Base-by-base conservation (phyloP, 1,140 invertebrate genomes). In the Dendroctonus ponderosae region DNA sequence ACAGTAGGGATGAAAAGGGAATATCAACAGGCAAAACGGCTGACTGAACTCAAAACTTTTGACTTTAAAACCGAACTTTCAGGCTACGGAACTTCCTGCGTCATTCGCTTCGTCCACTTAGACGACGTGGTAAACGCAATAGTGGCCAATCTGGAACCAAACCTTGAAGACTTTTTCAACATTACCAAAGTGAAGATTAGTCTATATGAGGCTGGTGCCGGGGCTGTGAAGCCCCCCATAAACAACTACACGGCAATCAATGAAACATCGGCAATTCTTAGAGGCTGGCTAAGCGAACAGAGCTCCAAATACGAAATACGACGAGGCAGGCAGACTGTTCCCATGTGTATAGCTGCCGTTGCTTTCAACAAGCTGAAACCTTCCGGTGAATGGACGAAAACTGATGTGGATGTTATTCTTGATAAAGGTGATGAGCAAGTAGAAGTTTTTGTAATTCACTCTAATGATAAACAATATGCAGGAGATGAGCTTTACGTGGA, bases 1-100 rank as follows among this genome's bases (percentile, higher is more conserved):
- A 83, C 54, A 81, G 77, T 7, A 80, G 82, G 49, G 79, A 83
- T 69, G 77, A 81, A 26, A 78, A 80, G 69, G 82, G 82, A 7
- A 48, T 73, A 8, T 51, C 46, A 14, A 51, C 66, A 59, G 70
- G 65, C 65, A 68, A 70, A 62, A 62, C 37, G 51, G 9, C 12
- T 38, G 2, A 9, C 5, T 53, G 3, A 53, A 53, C 9, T 53
- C 11, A 53, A 15, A n/a, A 53, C 12, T 53, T 56, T 56, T 41
- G 26, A 26, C 26, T 26, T 1, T 26, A 26, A 26, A 26, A 26
- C 1, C 26, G 26, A n/a, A 7, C 5, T 41, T 67, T 14, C 43
- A 71, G 72, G 50, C 54, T 74, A 71, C 62, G 77, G 77, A 14
- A 76, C 70, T 7, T 74, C 77, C 26, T 75, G 75, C 46, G 53